phyloP scores from a whole-genome alignment of 2,797 vertebrate genomes.

The Sebastes itinus region DNA sequence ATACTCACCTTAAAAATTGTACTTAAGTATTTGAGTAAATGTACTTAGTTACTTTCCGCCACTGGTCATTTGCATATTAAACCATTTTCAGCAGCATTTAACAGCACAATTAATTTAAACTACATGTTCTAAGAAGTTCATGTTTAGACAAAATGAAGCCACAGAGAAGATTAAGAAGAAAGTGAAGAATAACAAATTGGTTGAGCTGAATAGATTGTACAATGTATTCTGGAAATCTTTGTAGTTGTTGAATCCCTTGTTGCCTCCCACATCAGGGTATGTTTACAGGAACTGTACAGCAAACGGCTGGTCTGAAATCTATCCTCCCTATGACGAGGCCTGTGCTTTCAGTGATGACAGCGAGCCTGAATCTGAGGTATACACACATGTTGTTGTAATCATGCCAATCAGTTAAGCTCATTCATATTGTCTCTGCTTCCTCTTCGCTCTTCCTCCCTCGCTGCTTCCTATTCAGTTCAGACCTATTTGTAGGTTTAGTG shows the following conservation, averaged over 20 bases:
- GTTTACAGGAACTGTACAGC: conserved; percentile 87
- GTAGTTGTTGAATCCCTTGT: neutral
- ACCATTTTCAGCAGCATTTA: neutral
- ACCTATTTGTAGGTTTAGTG: neutral
- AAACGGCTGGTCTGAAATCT: conserved; percentile 85
- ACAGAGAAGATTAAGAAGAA: neutral
- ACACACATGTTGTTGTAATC: neutral
- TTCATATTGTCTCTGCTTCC: conserved; percentile 9
- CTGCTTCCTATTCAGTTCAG: conserved; percentile 1
- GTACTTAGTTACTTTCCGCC: neutral
- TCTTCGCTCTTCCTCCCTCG: neutral
- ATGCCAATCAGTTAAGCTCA: conserved; percentile 19
- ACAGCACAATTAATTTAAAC: neutral
- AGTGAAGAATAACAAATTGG: neutral
- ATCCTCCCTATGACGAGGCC: conserved; percentile 83
- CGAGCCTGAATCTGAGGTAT: conserved; percentile 85
- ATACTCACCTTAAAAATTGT: neutral
- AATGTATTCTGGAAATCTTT: neutral
- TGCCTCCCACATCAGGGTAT: conserved; percentile 70
- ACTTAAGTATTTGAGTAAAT: neutral
- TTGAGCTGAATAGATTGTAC: neutral
- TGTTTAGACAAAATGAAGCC: neutral
- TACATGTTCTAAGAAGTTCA: neutral
- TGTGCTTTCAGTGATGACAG: conserved; percentile 83
- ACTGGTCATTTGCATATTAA: neutral